Conservation (phyloP, 1,140 invertebrate genomes). For the Yoshiicerus persimilis region DNA sequence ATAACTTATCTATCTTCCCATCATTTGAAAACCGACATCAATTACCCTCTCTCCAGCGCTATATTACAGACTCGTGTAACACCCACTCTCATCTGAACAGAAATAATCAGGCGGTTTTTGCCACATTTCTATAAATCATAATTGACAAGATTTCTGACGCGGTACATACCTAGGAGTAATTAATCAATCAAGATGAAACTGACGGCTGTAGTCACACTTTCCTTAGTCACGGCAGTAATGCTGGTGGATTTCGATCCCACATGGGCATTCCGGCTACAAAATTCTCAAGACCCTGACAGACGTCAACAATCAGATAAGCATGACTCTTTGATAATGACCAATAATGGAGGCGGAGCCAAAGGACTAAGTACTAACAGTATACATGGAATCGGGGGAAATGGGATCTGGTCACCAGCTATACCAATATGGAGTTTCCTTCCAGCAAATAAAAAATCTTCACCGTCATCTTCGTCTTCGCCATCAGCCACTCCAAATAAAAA, state of each 20-base stretch:
- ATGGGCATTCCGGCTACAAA: slow-evolving; percentile 2
- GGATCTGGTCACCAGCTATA: neutral
- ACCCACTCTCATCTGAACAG: neutral
- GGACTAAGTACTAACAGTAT: neutral
- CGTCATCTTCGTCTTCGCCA: neutral
- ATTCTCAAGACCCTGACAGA: neutral
- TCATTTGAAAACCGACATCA: neutral
- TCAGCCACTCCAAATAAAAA: neutral
- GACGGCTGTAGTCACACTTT: slow-evolving; percentile 3
- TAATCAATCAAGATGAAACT: slow-evolving; percentile 12
- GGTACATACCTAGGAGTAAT: neutral
- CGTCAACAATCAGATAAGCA: slow-evolving; percentile 19
- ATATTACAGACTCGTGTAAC: neutral
- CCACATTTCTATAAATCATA: neutral
- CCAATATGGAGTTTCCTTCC: slow-evolving; percentile 7
- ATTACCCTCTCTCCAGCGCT: neutral
- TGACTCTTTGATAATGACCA: neutral
- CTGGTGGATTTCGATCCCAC: neutral
- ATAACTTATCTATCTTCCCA: neutral
- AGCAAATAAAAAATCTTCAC: neutral
- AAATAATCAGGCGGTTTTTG: neutral
- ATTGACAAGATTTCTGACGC: neutral
- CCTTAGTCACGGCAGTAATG: neutral
- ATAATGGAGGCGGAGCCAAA: neutral
- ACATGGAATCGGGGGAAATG: neutral